Percentiles rank a stretch among this genome's conserved stretches.
These are phyloP conservation scores for Sipunculus nudus DNA, from an alignment of 2,888 invertebrate genomes.

Conservation along the genomic window DNA sequence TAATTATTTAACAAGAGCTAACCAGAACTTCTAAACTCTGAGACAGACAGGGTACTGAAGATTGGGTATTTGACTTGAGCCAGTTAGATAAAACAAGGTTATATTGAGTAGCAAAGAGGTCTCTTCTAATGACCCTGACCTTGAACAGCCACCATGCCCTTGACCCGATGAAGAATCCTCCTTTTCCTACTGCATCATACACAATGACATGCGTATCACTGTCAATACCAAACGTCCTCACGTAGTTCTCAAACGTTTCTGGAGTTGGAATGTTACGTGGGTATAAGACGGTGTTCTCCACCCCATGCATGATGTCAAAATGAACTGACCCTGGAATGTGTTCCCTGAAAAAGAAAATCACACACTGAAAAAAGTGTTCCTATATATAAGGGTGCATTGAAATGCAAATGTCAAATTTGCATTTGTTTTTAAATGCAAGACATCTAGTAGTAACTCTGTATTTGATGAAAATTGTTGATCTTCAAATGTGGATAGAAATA, in stretches of 20 bases:
- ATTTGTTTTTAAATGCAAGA: too few relatives aligned
- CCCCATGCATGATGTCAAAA: conserved; percentile 43
- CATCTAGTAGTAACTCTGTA: too few relatives aligned
- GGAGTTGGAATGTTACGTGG: conserved; percentile 46
- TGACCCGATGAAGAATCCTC: conserved; percentile 49
- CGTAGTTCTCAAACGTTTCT: conserved; percentile 41
- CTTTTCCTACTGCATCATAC: conserved; percentile 46
- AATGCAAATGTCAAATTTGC: too few relatives aligned
- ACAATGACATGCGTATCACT: conserved; percentile 43
- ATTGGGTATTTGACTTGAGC: too few relatives aligned
- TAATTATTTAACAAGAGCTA: too few relatives aligned
- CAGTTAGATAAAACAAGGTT: too few relatives aligned
- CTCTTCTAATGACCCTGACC: too few relatives aligned
- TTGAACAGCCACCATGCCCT: conserved; percentile 55
- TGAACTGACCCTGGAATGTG: conserved; percentile 49
- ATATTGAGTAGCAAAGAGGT: too few relatives aligned
- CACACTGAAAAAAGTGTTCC: background rate
- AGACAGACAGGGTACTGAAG: too few relatives aligned
- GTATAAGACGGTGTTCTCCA: conserved; percentile 37
- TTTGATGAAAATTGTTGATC: too few relatives aligned
- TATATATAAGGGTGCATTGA: background rate
- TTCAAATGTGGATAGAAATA: too few relatives aligned
- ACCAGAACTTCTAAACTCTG: too few relatives aligned
- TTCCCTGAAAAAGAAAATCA: conserved; percentile 27
- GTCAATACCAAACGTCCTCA: conserved; percentile 41